Evolutionary conservation across 2,888 invertebrate genomes (phyloP).

Genomic region (Caenorhabditis imperialis): DNA sequence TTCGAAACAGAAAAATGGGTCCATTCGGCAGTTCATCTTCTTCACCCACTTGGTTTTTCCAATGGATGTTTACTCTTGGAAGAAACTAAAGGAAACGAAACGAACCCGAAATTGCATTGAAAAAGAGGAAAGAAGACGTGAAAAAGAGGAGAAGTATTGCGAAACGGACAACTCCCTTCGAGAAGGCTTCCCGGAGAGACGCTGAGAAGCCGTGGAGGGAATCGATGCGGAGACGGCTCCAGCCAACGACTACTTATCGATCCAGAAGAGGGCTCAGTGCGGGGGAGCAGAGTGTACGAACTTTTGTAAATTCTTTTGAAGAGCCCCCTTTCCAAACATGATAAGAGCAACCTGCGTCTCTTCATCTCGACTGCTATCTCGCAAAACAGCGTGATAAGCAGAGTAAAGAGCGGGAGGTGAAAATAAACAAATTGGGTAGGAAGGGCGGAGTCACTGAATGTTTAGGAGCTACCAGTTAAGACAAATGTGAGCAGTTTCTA

Average conservation of each 20-base stretch:
- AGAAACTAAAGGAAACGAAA: constrained; percentile 18
- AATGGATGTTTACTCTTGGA: constrained; percentile 8
- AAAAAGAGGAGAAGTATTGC: constrained; percentile 28
- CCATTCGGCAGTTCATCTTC: constrained; percentile 7
- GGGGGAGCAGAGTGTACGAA: no score
- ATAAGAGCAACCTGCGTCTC: constrained; percentile 34
- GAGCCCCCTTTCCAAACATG: constrained; percentile 1
- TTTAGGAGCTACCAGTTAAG: no score
- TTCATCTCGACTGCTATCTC: constrained; percentile 1
- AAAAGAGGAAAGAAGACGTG: background rate
- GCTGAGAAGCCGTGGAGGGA: constrained; percentile 18
- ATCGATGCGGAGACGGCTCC: constrained; percentile 43
- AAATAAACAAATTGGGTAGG: constrained; percentile 1
- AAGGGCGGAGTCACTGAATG: no score
- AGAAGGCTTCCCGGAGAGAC: constrained; percentile 9
- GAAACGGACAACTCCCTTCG: constrained; percentile 36
- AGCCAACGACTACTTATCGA: constrained; percentile 45
- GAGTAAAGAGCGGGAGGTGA: constrained; percentile 20
- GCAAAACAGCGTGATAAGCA: constrained; percentile 14
- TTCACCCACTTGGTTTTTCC: background rate
- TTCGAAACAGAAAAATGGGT: background rate
- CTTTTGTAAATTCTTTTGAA: background rate
- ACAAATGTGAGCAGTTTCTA: no score
- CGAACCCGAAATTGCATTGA: constrained; percentile 19
- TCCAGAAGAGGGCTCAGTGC: background rate